Base-by-base conservation (phyloP, 2,888 invertebrate genomes). In the Aspidapion aeneum region DNA sequence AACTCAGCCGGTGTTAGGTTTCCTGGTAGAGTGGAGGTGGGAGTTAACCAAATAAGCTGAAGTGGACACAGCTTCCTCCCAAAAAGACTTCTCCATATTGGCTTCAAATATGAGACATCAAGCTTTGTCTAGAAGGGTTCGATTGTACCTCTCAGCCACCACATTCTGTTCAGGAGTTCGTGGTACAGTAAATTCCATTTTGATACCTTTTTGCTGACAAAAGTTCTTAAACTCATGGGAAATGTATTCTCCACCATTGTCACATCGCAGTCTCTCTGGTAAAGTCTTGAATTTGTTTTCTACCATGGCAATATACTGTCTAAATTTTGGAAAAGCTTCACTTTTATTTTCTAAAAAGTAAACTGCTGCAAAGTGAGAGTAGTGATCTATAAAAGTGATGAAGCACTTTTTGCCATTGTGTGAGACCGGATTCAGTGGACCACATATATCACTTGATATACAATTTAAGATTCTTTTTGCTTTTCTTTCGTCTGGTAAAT, bases 111-210 rank as follows among this genome's bases (percentile, higher is more conserved):
- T 63, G 21, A 68, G 16, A 58, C 64, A 69, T 58, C 69, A 60
- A 9, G 68, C 62, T 55, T 62, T 66, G 19, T 68, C 66, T 64
- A 69, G 62, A n/a, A n/a, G n/a, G n/a, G n/a, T n/a, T n/a, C n/a
- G n/a, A n/a, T n/a, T n/a, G n/a, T n/a, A n/a, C n/a, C n/a, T n/a
- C n/a, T n/a, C n/a, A n/a, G n/a, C n/a, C n/a, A n/a, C n/a, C n/a
- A n/a, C n/a, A n/a, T n/a, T 68, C 58, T 68, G 66, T 51, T 68
- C 57, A n/a, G 66, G 64, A 22, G 64, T 67, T n/a, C 62, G 20
- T 12, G 63, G 49, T 12, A 65, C 52, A n/a, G 68, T 69, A 56
- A 64, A 67, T 50, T 66, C 56, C 1, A 68, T 57, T 19, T 57
- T 57, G n/a, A 70, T 68, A 1, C 67, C 68, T 48, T 63, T 63